Conservation (phyloP, 2,113 vertebrate species). For the Irena cyanogastra region DNA sequence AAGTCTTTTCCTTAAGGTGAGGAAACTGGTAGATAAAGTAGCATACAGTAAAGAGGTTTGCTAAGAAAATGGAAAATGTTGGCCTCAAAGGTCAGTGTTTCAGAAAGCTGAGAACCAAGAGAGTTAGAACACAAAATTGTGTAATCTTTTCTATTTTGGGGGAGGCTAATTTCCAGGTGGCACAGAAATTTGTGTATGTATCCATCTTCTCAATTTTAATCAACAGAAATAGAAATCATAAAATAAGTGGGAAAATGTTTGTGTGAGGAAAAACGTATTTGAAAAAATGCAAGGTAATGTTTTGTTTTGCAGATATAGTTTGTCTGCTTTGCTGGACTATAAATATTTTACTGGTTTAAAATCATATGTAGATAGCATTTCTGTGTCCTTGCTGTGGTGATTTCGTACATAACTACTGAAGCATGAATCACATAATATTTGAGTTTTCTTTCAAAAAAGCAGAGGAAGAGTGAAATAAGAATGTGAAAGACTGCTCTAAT, state of each 20-base stretch:
- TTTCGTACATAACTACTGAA: neutral
- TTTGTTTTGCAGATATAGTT: neutral
- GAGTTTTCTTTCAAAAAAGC: neutral
- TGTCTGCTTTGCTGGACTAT: neutral
- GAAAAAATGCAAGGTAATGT: neutral
- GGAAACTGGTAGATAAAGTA: neutral
- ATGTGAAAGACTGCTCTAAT: neutral
- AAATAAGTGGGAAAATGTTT: neutral
- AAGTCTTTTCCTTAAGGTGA: neutral
- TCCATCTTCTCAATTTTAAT: neutral
- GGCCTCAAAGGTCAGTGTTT: neutral
- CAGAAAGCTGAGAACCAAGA: neutral
- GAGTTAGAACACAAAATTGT: neutral
- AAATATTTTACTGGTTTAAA: neutral
- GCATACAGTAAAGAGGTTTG: neutral
- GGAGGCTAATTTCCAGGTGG: neutral
- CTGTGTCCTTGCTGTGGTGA: neutral
- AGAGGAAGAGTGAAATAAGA: neutral
- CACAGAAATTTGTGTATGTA: neutral
- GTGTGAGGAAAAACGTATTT: neutral
- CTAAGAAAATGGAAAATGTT: slow-evolving; percentile 5
- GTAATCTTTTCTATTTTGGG: neutral
- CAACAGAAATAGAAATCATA: neutral
- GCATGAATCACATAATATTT: neutral
- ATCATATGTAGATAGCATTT: neutral